A percentile compares a stretch with the other conserved stretches of the same genome.
These are phyloP conservation scores for Pectinophora gossypiella DNA, from an alignment of 1,140 invertebrate species.

Conservation along the genomic window DNA sequence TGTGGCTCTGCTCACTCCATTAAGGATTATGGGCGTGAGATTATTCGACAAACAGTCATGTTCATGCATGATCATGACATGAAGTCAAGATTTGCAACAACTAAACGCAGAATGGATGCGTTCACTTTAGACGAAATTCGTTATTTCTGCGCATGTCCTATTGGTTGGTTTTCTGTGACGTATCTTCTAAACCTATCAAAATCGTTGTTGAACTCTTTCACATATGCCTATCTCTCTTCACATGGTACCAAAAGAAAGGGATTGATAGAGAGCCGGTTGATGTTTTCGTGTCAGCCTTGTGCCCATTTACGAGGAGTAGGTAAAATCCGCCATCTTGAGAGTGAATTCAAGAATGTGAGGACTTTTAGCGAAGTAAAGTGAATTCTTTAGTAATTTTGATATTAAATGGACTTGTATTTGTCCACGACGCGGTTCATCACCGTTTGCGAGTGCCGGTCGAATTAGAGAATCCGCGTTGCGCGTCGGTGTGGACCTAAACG, in stretches of 20 bases:
- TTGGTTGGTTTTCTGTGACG: conserved; percentile 69
- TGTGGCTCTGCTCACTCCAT: neutral
- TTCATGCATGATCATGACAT: neutral
- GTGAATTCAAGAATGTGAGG: conserved; percentile 73
- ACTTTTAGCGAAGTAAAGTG: conserved; percentile 69
- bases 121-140: conserved; percentile 13
- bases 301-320: conserved; percentile 73
- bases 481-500: conserved; percentile 51
- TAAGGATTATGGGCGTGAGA: neutral
- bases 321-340: conserved; percentile 76
- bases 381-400: conserved; percentile 67
- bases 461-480: conserved; percentile 45
- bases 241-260: conserved; percentile 55
- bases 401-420: conserved; percentile 58
- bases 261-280: conserved; percentile 70
- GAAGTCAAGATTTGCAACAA: conserved; percentile 8
- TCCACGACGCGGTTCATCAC: conserved; percentile 37
- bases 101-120: conserved; percentile 27
- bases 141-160: conserved; percentile 65
- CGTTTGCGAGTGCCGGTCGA: conserved; percentile 36
- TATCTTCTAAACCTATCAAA: conserved; percentile 48
- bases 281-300: conserved; percentile 76
- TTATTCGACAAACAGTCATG: neutral
- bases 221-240: conserved; percentile 62
- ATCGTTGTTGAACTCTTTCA: conserved; percentile 57